Percentiles rank a stretch among this genome's conserved stretches.
phyloP scores from a whole-genome alignment of 30 jellyfish, hydroid and myxozoan genomes.

The Cassiopea xamachana region DNA sequence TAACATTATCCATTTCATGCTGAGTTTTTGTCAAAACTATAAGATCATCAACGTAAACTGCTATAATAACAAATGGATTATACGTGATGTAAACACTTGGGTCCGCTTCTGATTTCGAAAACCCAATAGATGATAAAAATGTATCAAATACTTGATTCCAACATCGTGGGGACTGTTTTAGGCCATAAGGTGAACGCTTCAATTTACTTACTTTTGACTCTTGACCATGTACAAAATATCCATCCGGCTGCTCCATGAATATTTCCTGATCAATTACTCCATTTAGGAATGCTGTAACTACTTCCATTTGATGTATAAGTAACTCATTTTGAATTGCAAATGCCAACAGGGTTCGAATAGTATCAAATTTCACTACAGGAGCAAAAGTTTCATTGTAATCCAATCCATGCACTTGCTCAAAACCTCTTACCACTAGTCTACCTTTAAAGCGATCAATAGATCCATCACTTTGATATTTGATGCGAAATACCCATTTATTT shows the following conservation, averaged over 20 bases:
- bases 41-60: neutral
- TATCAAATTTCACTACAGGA: slow-evolving; percentile 38
- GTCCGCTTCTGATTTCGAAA: slow-evolving; percentile 25
- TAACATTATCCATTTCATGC: neutral
- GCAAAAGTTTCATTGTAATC: too few relatives aligned
- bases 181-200: slow-evolving; percentile 22
- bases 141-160: slow-evolving; percentile 20
- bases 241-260: slow-evolving; percentile 39
- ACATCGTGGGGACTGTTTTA: slow-evolving; percentile 64
- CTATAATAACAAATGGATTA: slow-evolving; percentile 1
- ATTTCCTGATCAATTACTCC: slow-evolving; percentile 51
- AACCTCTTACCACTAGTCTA: slow-evolving; percentile 61
- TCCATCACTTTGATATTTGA: slow-evolving; percentile 49
- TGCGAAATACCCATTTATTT: slow-evolving; percentile 62
- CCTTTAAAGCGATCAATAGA: slow-evolving; percentile 50
- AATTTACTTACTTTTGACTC: slow-evolving; percentile 16
- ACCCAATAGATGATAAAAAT: neutral
- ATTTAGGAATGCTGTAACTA: slow-evolving; percentile 36
- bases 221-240: neutral
- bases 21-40: slow-evolving; percentile 3
- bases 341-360: slow-evolving; percentile 32
- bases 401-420: slow-evolving; percentile 25
- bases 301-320: slow-evolving; percentile 37
- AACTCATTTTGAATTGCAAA: slow-evolving; percentile 33
- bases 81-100: slow-evolving; percentile 38